A percentile compares a stretch with the other conserved stretches of the same genome.
phyloP scores from a whole-genome alignment of 1,140 invertebrate genomes.

The Pinna nobilis region DNA sequence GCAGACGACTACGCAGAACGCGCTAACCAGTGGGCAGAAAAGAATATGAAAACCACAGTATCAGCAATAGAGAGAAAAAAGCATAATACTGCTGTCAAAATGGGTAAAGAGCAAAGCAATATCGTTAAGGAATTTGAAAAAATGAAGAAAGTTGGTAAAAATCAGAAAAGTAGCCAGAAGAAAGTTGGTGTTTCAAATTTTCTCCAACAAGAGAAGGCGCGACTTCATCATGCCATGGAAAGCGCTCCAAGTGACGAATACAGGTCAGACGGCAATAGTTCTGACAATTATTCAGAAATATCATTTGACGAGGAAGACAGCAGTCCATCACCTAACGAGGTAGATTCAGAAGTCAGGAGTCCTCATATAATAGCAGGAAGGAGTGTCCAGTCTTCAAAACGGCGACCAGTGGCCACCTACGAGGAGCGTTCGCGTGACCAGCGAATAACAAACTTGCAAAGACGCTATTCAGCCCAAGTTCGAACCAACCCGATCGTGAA shows the following conservation, averaged over 20 bases:
- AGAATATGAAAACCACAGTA: conserved; percentile 9
- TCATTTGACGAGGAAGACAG: conserved; percentile 18
- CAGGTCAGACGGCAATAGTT: conserved; percentile 25
- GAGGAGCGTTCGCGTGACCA: conserved; percentile 14
- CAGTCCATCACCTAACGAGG: not conserved
- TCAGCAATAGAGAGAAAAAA: conserved; percentile 20
- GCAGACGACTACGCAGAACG: conserved; percentile 23
- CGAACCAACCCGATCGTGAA: conserved; percentile 17
- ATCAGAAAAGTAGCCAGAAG: not conserved
- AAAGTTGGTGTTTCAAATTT: conserved; percentile 6
- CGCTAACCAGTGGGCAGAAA: conserved; percentile 21
- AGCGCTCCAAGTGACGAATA: conserved; percentile 10
- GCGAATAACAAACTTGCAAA: conserved; percentile 22
- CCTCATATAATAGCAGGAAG: not conserved
- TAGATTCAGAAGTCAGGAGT: not conserved
- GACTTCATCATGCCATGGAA: conserved; percentile 10
- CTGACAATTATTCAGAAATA: conserved; percentile 18
- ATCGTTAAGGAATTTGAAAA: conserved; percentile 15
- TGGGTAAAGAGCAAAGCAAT: conserved; percentile 22
- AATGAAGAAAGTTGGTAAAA: conserved; percentile 12
- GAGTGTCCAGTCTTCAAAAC: not conserved
- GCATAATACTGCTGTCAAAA: conserved; percentile 3
- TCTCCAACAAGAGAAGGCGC: conserved; percentile 15
- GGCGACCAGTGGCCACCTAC: conserved; percentile 3
- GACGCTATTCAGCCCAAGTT: conserved; percentile 28